Conservation (phyloP, 2,888 invertebrate genomes). For the Schizotus pectinicornis region DNA sequence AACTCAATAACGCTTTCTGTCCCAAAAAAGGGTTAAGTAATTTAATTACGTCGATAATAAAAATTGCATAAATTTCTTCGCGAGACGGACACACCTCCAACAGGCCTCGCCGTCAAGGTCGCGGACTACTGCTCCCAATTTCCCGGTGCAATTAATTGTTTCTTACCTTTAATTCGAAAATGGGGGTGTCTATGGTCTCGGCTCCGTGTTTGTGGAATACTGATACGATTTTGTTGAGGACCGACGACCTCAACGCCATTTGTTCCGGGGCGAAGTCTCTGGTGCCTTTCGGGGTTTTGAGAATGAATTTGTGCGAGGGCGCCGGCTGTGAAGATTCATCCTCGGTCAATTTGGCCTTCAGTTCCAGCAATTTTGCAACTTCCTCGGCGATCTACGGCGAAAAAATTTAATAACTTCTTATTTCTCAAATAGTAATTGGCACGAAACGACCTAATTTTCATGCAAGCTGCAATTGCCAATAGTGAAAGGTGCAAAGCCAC, state of each 20-base stretch:
- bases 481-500: background rate
- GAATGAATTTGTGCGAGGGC: slow-evolving; percentile 72
- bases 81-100: background rate
- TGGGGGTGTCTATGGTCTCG: slow-evolving; percentile 97
- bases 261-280: slow-evolving; percentile 94
- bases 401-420: slow-evolving; percentile 28
- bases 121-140: background rate
- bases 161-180: slow-evolving; percentile 92
- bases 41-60: slow-evolving; percentile 1
- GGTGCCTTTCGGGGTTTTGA: slow-evolving; percentile 94
- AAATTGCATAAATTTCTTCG: background rate
- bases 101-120: slow-evolving; percentile 18
- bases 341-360: slow-evolving; percentile 75
- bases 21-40: slow-evolving; percentile 4
- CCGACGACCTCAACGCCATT: slow-evolving; percentile 89
- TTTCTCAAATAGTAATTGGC: slow-evolving; percentile 20
- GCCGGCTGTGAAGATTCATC: slow-evolving; percentile 57
- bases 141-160: background rate
- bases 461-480: slow-evolving; percentile 37
- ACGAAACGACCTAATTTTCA: background rate
- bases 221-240: slow-evolving; percentile 82
- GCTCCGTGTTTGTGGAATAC: slow-evolving; percentile 98
- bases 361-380: slow-evolving; percentile 78
- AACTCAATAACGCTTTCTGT: too few species aligned
- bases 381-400: slow-evolving; percentile 80